A percentile compares a stretch with the other conserved stretches of the same genome.
Evolutionary conservation across 2,797 vertebrate genomes (phyloP).

Genomic region (Zalophus californianus): DNA sequence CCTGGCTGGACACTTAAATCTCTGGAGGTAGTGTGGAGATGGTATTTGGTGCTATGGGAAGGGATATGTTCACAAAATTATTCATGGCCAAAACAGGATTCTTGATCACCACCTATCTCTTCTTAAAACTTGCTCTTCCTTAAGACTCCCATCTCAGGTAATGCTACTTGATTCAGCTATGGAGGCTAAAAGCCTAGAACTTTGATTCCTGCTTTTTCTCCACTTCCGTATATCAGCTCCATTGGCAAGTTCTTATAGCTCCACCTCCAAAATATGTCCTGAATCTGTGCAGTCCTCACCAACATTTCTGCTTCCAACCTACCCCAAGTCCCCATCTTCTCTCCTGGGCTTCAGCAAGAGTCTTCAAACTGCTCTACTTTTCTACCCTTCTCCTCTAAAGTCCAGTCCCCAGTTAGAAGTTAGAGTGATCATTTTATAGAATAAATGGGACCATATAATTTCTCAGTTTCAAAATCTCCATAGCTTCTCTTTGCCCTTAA

Average conservation of each 20-base stretch:
- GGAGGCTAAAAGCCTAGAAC: background rate
- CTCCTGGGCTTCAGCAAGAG: background rate
- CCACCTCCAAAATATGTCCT: background rate
- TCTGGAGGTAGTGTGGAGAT: background rate
- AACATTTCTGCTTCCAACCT: background rate
- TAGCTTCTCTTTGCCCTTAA: background rate
- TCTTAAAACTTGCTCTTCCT: background rate
- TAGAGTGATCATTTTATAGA: background rate
- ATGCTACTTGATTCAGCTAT: background rate
- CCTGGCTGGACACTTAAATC: background rate
- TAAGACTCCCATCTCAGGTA: background rate
- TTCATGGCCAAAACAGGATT: background rate
- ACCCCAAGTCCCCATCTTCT: background rate
- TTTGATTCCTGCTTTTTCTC: background rate
- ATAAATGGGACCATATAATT: background rate
- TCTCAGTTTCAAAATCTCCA: background rate
- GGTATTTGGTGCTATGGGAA: background rate
- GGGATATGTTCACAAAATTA: background rate
- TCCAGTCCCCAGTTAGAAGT: background rate
- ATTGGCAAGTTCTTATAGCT: background rate
- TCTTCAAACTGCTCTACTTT: background rate
- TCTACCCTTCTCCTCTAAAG: background rate
- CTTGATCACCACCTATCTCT: background rate
- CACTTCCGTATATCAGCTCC: background rate
- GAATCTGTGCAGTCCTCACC: background rate